Conservation (phyloP, 1,140 invertebrate species). For the Drosophila mojavensis region DNA sequence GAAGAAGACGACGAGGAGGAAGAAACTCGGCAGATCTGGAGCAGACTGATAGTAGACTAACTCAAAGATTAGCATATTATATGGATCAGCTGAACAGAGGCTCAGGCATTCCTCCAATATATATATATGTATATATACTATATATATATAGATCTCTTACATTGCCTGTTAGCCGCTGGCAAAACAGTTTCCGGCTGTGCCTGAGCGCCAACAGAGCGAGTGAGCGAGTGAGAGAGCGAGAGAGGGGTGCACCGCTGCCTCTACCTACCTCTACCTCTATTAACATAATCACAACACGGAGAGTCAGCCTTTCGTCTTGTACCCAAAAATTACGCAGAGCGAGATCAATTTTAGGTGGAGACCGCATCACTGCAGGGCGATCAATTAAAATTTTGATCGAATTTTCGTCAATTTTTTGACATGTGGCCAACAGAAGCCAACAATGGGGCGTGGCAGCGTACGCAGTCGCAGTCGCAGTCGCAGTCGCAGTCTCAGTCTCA, state of each 20-base stretch:
- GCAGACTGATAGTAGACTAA: conserved; percentile 6
- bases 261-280: conserved; percentile 71
- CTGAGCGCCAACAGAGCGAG: conserved; percentile 54
- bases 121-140: neutral
- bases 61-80: conserved; percentile 44
- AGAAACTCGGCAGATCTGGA: conserved; percentile 26
- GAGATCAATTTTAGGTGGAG: conserved; percentile 71
- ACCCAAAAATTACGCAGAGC: conserved; percentile 75
- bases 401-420: conserved; percentile 84
- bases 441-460: conserved; percentile 29
- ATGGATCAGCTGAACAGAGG: conserved; percentile 20
- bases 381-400: conserved; percentile 84
- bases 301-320: conserved; percentile 46
- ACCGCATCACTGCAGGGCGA: conserved; percentile 83
- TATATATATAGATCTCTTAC: conserved; percentile 1
- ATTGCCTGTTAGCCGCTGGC: conserved; percentile 62
- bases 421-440: conserved; percentile 82
- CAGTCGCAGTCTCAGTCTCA: neutral
- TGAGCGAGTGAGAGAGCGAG: neutral
- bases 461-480: conserved; percentile 1
- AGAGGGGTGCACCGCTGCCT: conserved; percentile 44
- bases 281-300: conserved; percentile 83
- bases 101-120: neutral
- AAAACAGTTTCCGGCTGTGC: conserved; percentile 74
- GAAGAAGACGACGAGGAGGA: neutral